Percentiles rank a stretch among this genome's conserved stretches.
Conservation (phyloP, 1,140 invertebrate species). For the Drosophila hydei region DNA sequence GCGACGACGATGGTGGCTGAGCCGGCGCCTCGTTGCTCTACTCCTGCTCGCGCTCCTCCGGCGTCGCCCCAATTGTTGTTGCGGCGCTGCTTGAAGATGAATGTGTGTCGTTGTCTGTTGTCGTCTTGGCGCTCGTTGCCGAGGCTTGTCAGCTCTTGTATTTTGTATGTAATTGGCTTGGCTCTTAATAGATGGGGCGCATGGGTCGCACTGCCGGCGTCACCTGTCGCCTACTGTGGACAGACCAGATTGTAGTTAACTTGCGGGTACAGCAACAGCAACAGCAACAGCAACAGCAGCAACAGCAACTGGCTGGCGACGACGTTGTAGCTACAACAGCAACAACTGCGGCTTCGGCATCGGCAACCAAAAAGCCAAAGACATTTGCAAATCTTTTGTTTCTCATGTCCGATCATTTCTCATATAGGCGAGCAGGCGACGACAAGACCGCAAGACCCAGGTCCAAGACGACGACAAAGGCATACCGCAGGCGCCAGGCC, state of each 20-base stretch:
- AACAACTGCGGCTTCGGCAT: conserved; percentile 33
- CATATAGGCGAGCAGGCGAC: conserved; percentile 74
- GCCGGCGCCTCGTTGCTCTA: conserved; percentile 52
- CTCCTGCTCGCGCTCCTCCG: conserved; percentile 1
- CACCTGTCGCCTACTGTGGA: conserved; percentile 71
- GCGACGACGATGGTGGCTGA: conserved; percentile 19
- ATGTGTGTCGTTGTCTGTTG: conserved; percentile 68
- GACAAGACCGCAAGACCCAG: conserved; percentile 44
- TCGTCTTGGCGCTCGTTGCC: conserved; percentile 34
- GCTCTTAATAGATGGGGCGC: conserved; percentile 70
- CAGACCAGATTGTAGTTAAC: conserved; percentile 30
- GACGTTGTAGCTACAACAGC: conserved; percentile 2
- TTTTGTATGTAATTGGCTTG: conserved; percentile 80
- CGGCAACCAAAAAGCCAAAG: conserved; percentile 79
- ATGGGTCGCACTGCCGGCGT: conserved; percentile 49
- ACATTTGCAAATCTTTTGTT: conserved; percentile 83
- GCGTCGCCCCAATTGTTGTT: no score
- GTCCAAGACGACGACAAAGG: conserved; percentile 73
- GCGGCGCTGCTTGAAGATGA: conserved; percentile 65
- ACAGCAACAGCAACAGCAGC: conserved; percentile 9
- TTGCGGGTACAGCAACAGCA: conserved; percentile 23
- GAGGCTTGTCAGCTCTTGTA: conserved; percentile 74
- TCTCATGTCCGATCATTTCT: conserved; percentile 83
- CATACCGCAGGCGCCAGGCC: conserved; percentile 83
- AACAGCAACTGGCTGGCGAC: conserved; percentile 25